Conservation (phyloP, 2,888 invertebrate species). For the Barypeithes pellucidus region DNA sequence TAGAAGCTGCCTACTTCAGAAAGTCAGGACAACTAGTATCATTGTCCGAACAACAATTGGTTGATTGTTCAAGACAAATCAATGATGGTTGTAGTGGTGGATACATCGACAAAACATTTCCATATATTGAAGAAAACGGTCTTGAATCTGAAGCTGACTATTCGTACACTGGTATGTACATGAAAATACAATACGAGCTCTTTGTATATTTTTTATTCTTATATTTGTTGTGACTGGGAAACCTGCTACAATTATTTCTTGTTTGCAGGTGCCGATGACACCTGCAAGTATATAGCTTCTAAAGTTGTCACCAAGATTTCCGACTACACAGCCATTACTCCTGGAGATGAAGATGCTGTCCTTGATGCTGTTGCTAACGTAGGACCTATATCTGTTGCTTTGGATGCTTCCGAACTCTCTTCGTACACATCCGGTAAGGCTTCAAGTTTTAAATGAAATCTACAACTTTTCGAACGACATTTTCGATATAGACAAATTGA, state of each 20-base stretch:
- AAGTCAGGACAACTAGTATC: slow-evolving; percentile 51
- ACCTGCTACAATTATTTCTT: background rate
- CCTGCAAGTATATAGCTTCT: slow-evolving; percentile 31
- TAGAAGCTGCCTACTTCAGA: slow-evolving; percentile 54
- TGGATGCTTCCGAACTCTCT: slow-evolving; percentile 38
- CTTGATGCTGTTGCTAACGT: slow-evolving; percentile 37
- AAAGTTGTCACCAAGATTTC: slow-evolving; percentile 39
- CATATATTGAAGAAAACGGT: slow-evolving; percentile 55
- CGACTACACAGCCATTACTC: slow-evolving; percentile 3
- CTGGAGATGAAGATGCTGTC: slow-evolving; percentile 40
- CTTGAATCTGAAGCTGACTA: slow-evolving; percentile 56
- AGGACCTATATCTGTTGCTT: slow-evolving; percentile 47
- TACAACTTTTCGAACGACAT: too few relatives aligned
- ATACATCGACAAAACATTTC: slow-evolving; percentile 46
- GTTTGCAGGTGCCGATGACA: slow-evolving; percentile 32
- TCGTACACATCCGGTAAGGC: slow-evolving; percentile 27
- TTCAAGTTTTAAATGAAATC: background rate
- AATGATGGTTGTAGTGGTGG: slow-evolving; percentile 56
- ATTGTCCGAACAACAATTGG: slow-evolving; percentile 56
- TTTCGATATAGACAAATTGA: too few relatives aligned
- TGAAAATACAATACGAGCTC: background rate
- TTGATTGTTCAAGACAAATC: slow-evolving; percentile 54
- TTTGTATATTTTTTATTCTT: background rate
- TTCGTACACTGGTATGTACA: slow-evolving; percentile 53
- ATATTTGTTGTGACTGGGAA: background rate